Percentiles rank a stretch among this genome's conserved stretches.
Conservation (phyloP, 2,888 invertebrate species). For the Drosophila borborema region DNA sequence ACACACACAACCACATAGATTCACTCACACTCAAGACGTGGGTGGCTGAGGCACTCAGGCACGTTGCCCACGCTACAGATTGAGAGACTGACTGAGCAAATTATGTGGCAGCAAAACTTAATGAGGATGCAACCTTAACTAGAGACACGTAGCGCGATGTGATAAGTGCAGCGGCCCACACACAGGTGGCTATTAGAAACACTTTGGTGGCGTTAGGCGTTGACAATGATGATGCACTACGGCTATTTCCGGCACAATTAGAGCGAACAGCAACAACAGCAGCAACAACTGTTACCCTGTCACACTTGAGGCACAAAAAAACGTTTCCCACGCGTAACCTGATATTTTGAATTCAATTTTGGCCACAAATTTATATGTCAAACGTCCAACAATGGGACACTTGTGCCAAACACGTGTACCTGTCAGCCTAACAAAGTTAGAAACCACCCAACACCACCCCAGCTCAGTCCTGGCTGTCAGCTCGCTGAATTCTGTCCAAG, state of each 20-base stretch:
- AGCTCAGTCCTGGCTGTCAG: slow-evolving; percentile 50
- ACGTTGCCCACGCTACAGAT: slow-evolving; percentile 61
- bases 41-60: slow-evolving; percentile 75
- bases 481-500: slow-evolving; percentile 56
- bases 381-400: slow-evolving; percentile 71
- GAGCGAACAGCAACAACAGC: slow-evolving; percentile 5
- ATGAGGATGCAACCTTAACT: slow-evolving; percentile 80
- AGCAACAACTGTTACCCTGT: not conserved
- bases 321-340: slow-evolving; percentile 76
- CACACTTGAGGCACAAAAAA: not conserved
- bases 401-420: slow-evolving; percentile 81
- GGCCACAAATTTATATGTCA: slow-evolving; percentile 62
- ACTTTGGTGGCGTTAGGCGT: slow-evolving; percentile 76
- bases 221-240: slow-evolving; percentile 57
- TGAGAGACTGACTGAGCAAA: slow-evolving; percentile 64
- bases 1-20: slow-evolving; percentile 19
- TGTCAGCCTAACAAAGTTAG: slow-evolving; percentile 80
- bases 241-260: slow-evolving; percentile 82
- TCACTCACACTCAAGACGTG: slow-evolving; percentile 46
- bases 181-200: slow-evolving; percentile 75
- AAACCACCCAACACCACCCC: slow-evolving; percentile 12
- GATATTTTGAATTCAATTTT: slow-evolving; percentile 84
- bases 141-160: slow-evolving; percentile 67
- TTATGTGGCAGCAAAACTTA: slow-evolving; percentile 73
- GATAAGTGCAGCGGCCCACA: slow-evolving; percentile 28